These are phyloP conservation scores for Protobothrops mucrosquamatus DNA, from an alignment of 2,113 vertebrate species.

Conservation along the genomic window DNA sequence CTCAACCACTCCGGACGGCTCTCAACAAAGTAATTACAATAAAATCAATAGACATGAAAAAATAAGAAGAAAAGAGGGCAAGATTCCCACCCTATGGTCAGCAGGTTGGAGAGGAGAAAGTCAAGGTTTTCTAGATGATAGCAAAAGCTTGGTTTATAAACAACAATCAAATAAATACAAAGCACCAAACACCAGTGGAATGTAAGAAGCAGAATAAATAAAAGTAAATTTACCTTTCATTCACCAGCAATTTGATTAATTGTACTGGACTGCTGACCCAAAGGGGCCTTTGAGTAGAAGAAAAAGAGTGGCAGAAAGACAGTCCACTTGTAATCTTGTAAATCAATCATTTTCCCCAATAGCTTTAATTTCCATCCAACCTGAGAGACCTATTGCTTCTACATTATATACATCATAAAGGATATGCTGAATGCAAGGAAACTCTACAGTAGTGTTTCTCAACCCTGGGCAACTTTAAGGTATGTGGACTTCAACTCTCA, in stretches of 20 bases:
- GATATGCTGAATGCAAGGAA: neutral
- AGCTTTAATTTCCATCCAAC: neutral
- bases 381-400: neutral
- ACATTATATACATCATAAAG: neutral
- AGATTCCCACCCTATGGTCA: neutral
- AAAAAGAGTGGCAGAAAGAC: conserved; percentile 9
- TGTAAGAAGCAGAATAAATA: neutral
- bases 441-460: neutral
- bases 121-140: neutral
- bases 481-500: too few relatives aligned
- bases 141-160: neutral
- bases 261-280: neutral
- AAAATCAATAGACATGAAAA: neutral
- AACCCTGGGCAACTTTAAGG: neutral
- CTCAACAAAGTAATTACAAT: neutral
- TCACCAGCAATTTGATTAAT: neutral
- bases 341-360: neutral
- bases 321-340: neutral
- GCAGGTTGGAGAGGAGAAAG: neutral
- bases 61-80: neutral
- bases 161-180: neutral
- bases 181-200: neutral
- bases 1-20: neutral
- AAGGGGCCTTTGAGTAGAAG: neutral
- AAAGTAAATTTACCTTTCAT: neutral